These are phyloP conservation scores for Eristalis arbustorum DNA, from an alignment of 2,888 invertebrate species.

Conservation along the genomic window DNA sequence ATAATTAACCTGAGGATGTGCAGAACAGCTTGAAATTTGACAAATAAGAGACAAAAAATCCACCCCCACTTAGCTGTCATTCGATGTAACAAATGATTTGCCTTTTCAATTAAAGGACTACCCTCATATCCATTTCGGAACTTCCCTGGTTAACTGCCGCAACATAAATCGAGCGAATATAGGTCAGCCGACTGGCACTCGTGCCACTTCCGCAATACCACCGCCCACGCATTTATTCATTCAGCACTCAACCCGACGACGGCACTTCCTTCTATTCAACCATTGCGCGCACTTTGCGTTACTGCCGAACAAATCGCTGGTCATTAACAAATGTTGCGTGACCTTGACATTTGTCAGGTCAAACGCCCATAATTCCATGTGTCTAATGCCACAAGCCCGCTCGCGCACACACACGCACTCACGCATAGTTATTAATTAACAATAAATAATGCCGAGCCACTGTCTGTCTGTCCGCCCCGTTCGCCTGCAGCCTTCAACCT, in stretches of 20 bases:
- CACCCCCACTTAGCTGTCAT: no score
- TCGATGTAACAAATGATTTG: no score
- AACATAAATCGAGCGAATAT: not conserved
- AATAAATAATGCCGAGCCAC: slow-evolving; percentile 45
- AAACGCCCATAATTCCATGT: not conserved
- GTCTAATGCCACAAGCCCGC: not conserved
- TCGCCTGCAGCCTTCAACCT: slow-evolving; percentile 54
- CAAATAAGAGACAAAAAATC: no score
- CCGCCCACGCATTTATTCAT: not conserved
- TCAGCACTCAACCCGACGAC: not conserved
- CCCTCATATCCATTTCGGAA: no score
- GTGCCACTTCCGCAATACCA: not conserved
- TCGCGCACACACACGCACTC: not conserved
- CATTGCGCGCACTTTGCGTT: not conserved
- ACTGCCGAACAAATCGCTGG: not conserved
- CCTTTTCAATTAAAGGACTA: no score
- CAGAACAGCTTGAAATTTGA: no score
- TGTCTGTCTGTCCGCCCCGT: slow-evolving; percentile 21
- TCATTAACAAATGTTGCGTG: not conserved
- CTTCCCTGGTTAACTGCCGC: no score
- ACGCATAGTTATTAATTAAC: slow-evolving; percentile 39
- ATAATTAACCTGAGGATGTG: no score
- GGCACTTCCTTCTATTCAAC: not conserved
- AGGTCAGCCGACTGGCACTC: not conserved
- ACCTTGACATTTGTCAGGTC: slow-evolving; percentile 17